Evolutionary conservation across 64 coral and sea anemone species (phyloP).

Genomic region (Actinia equina): DNA sequence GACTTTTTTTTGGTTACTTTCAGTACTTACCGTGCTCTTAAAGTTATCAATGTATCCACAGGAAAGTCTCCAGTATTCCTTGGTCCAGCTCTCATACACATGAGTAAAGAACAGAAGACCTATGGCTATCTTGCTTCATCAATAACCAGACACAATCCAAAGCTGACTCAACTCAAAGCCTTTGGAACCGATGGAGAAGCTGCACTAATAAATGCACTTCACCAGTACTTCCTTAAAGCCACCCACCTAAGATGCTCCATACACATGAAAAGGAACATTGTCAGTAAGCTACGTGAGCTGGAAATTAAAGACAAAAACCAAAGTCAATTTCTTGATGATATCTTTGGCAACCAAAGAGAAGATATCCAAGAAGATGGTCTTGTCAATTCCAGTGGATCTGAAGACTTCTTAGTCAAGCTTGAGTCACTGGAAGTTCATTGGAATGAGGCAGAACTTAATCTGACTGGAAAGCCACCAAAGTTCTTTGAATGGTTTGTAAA

Average conservation of each 20-base stretch:
- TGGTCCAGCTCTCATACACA: slow-evolving; percentile 34
- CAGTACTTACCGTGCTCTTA: slow-evolving; percentile 37
- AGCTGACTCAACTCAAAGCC: not conserved
- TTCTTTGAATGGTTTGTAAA: slow-evolving; percentile 52
- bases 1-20: slow-evolving; percentile 22
- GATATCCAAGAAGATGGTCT: slow-evolving; percentile 7
- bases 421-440: slow-evolving; percentile 28
- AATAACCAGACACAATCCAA: slow-evolving; percentile 24
- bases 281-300: not conserved
- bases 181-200: slow-evolving; percentile 46
- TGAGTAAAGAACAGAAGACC: slow-evolving; percentile 21
- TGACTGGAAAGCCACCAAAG: slow-evolving; percentile 32
- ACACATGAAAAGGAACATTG: slow-evolving; percentile 32
- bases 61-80: slow-evolving; percentile 35
- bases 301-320: slow-evolving; percentile 11
- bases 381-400: slow-evolving; percentile 4
- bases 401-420: slow-evolving; percentile 29
- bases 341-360: slow-evolving; percentile 4
- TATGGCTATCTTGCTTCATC: slow-evolving; percentile 29
- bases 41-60: slow-evolving; percentile 5
- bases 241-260: slow-evolving; percentile 23
- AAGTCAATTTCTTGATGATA: slow-evolving; percentile 18
- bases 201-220: slow-evolving; percentile 28
- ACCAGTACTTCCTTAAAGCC: slow-evolving; percentile 18
- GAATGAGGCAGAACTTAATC: slow-evolving; percentile 18